phyloP scores from a whole-genome alignment of 2,113 vertebrate species.

The Struthio camelus region DNA sequence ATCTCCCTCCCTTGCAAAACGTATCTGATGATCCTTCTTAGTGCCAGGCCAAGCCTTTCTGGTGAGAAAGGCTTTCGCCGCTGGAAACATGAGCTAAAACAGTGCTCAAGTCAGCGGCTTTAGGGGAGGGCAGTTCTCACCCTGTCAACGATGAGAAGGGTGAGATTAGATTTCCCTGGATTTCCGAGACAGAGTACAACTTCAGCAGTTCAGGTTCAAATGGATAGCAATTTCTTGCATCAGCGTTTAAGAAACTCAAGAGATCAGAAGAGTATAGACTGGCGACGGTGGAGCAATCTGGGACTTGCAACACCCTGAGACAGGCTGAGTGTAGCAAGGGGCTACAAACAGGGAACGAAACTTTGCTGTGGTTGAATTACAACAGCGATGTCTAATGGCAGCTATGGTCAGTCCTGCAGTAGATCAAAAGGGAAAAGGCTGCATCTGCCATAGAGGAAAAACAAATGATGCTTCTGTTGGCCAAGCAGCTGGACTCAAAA shows the following conservation, averaged over 20 bases:
- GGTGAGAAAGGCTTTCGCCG: background rate
- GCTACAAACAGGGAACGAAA: background rate
- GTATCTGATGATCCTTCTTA: background rate
- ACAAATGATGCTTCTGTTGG: background rate
- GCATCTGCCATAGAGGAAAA: background rate
- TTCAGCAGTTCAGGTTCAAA: background rate
- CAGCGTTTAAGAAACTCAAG: no score
- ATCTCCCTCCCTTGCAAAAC: background rate
- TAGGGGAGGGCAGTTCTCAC: background rate
- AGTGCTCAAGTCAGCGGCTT: fast-evolving
- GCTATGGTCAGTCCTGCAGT: background rate
- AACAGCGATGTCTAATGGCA: background rate
- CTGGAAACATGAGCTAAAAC: background rate
- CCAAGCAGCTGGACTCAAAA: background rate
- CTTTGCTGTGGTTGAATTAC: background rate
- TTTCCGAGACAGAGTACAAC: background rate
- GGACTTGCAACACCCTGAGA: background rate
- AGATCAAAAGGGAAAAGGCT: background rate
- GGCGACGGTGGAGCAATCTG: no score
- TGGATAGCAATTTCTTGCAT: no score
- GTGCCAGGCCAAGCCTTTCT: background rate
- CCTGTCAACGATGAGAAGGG: background rate
- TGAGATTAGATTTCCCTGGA: background rate
- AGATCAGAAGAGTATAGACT: no score
- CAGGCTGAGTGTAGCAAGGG: background rate